Evolutionary conservation across 2,113 vertebrate species (phyloP), one percentile per base, ranked within the genome.

Genomic region (Gallinago paraguaiae): DNA sequence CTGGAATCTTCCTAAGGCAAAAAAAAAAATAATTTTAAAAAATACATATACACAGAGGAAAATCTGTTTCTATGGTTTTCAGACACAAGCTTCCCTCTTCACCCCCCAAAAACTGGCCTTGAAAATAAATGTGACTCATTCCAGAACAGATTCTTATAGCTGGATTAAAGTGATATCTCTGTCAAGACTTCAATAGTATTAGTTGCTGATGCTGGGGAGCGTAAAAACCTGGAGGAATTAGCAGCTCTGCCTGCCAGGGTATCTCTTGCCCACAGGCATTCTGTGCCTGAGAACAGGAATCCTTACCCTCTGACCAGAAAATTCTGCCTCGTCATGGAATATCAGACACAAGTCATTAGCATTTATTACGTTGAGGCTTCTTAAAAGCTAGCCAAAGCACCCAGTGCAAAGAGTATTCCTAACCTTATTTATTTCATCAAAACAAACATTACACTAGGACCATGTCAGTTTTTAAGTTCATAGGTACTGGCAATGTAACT

Each of bases 61-160:
- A 96, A 94, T 43, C 87, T 93, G 65, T 85, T 95, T 93, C 79
- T 91, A 63, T 72, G 68, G 68, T 80, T 93, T 94, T 97, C 90
- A 95, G 65, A 82, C 31, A 90, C 57, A 46, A 86, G 24, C 28
- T 95, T 95, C 46, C 84, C 30, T 71, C 59, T 91, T 88, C 35
- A 43, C 17, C 37, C 63, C 30, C 6, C 8, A 3, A 22, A 67
- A 92, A 96, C 84, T 83, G 75, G 61, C 39, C 91, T 97, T 97
- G 96, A 96, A 81, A 96, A 96, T 88, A 97, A 87, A 88, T 54
- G 45, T 96, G 97, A 97, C 89, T 96, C 97, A 96, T 93, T 96
- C 71, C 81, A 95, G 91, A 95, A 87, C 45, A 93, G 79, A 93
- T 88, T 90, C 75, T 89, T 93, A 70, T 56, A 90, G 90, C 82